Conservation (phyloP, 2,113 vertebrate species). For the Psittacara wagleri region DNA sequence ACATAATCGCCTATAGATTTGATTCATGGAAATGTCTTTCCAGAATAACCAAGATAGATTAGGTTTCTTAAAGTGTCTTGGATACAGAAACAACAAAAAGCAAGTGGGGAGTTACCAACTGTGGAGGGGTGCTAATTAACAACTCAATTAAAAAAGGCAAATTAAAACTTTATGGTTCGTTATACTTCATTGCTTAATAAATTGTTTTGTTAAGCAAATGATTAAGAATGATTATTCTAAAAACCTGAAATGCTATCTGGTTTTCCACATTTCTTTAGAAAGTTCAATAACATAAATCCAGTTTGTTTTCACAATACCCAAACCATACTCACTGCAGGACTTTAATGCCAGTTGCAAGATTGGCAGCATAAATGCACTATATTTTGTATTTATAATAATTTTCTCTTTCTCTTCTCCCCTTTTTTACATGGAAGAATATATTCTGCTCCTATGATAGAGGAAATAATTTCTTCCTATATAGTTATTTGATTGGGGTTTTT, state of each 20-base stretch:
- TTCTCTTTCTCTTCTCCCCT: not conserved
- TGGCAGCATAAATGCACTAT: not conserved
- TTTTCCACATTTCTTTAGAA: conserved; percentile 32
- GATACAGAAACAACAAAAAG: conserved; percentile 70
- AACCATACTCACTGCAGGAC: not conserved
- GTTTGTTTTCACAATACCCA: conserved; percentile 8
- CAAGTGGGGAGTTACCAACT: conserved; percentile 69
- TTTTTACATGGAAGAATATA: not conserved
- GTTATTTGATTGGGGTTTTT: not conserved
- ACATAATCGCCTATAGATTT: conserved; percentile 78
- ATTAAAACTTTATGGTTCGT: conserved; percentile 80
- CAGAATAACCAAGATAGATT: conserved; percentile 72
- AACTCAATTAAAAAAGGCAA: conserved; percentile 86
- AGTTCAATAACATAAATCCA: conserved; percentile 8
- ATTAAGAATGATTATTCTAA: conserved; percentile 75
- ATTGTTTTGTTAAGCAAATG: conserved; percentile 76
- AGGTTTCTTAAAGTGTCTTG: conserved; percentile 64
- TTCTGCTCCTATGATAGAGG: not conserved
- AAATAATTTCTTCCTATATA: not conserved
- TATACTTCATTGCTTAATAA: conserved; percentile 78
- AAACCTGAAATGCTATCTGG: conserved; percentile 52
- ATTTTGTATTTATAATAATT: not conserved
- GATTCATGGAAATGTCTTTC: conserved; percentile 74
- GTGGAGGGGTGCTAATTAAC: conserved; percentile 79
- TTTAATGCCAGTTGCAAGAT: not conserved